These are phyloP conservation scores for Embiotoca jacksoni DNA, from an alignment of 2,113 vertebrate species.

Conservation along the genomic window DNA sequence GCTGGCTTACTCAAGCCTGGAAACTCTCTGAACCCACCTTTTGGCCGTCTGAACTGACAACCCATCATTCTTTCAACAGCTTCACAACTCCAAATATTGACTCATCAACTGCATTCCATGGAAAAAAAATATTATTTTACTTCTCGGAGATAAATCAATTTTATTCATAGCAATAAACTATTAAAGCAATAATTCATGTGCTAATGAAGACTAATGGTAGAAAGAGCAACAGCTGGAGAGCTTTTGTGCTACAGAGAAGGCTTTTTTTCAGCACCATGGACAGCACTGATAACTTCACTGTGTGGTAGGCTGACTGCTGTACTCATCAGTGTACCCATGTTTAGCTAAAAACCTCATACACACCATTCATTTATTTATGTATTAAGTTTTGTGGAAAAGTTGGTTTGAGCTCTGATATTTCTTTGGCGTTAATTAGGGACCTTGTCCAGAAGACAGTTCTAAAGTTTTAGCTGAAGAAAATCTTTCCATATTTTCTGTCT, in stretches of 20 bases:
- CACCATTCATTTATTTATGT: neutral
- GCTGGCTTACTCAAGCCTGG: constrained; percentile 16
- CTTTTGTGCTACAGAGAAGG: constrained; percentile 4
- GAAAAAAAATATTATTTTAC: neutral
- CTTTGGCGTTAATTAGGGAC: neutral
- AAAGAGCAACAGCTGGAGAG: neutral
- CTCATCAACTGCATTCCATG: neutral
- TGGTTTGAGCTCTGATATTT: neutral
- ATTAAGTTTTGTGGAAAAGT: neutral
- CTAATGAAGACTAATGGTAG: constrained; percentile 7
- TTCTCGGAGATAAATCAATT: neutral
- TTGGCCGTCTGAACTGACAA: constrained; percentile 1
- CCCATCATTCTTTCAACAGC: neutral
- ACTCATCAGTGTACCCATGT: constrained; percentile 12
- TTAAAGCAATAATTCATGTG: neutral
- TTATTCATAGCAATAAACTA: constrained; percentile 5
- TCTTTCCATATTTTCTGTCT: neutral
- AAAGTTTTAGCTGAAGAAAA: neutral
- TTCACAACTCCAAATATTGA: constrained; percentile 14
- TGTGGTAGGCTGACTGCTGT: constrained; percentile 26
- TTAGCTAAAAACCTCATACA: constrained; percentile 12
- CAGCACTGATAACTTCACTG: constrained; percentile 28
- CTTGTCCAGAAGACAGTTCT: neutral
- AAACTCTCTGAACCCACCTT: constrained; percentile 14
- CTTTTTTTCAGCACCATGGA: constrained; percentile 63